Conservation (phyloP, 2,113 vertebrate species). For the Pygoscelis adeliae region DNA sequence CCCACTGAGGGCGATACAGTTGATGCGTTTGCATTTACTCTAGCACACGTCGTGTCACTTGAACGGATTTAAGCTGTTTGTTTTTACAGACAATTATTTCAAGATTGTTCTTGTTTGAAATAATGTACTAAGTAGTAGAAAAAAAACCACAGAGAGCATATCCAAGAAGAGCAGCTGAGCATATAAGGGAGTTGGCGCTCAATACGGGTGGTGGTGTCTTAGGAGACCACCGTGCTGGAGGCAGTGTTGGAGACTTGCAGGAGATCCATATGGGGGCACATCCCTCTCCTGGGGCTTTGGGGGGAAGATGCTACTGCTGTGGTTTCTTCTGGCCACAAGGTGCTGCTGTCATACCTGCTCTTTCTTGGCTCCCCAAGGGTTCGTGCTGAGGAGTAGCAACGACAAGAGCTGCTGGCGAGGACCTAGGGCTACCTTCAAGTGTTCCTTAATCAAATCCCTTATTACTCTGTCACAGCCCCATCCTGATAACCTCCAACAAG, state of each 20-base stretch:
- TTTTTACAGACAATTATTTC: neutral
- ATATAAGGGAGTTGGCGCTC: neutral
- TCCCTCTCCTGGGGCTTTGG: neutral
- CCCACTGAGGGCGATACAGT: too few species aligned
- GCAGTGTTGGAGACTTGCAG: neutral
- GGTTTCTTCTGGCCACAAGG: neutral
- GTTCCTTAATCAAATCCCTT: neutral
- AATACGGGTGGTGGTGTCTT: rapidly evolving
- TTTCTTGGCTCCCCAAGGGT: neutral
- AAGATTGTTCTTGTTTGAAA: neutral
- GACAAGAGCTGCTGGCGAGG: neutral
- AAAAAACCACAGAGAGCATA: rapidly evolving
- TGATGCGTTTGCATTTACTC: neutral
- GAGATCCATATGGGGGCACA: neutral
- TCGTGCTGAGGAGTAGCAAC: neutral
- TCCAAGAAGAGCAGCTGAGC: neutral
- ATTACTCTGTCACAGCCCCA: neutral
- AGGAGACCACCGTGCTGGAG: neutral
- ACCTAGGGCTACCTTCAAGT: neutral
- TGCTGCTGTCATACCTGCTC: neutral
- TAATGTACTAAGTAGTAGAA: neutral
- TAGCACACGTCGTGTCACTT: rapidly evolving
- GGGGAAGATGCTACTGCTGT: neutral
- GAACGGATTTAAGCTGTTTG: neutral
- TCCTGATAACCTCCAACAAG: neutral